These are phyloP conservation scores for Eunapius fragilis DNA, from an alignment of 37 sponge, comb jelly and placozoan genomes.

Conservation along the genomic window DNA sequence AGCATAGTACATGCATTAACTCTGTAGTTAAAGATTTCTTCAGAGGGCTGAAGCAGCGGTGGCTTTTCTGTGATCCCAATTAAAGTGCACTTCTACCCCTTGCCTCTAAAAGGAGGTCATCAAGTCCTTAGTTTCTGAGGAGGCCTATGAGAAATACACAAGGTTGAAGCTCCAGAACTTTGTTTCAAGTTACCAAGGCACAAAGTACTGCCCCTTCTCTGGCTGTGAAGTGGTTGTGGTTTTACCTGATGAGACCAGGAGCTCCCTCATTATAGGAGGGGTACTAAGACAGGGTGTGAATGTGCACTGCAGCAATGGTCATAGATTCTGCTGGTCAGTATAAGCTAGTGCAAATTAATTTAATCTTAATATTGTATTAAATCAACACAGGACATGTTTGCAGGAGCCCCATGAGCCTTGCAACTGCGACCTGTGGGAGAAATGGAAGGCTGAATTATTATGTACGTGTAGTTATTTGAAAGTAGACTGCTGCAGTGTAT, in stretches of 20 bases:
- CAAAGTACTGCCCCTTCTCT: conserved; percentile 87
- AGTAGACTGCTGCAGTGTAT: not conserved
- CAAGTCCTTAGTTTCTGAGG: conserved; percentile 62
- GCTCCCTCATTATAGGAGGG: not conserved
- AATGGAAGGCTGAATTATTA: conserved; percentile 50
- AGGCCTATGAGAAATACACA: conserved; percentile 57
- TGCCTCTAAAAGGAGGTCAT: conserved; percentile 57
- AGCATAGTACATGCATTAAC: no score
- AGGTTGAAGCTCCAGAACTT: conserved; percentile 76
- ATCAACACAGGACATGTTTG: conserved; percentile 60
- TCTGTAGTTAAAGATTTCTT: no score
- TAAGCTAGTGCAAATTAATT: not conserved
- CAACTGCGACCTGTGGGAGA: conserved; percentile 82
- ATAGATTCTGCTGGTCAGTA: conserved; percentile 83
- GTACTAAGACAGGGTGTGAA: conserved; percentile 36
- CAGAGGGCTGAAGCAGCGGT: no score
- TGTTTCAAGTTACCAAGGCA: conserved; percentile 72
- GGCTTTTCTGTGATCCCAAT: no score
- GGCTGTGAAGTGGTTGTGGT: conserved; percentile 33
- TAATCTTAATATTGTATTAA: not conserved
- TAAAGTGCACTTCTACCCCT: not conserved
- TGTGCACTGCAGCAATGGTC: conserved; percentile 81
- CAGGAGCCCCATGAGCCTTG: conserved; percentile 85
- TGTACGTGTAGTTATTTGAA: not conserved
- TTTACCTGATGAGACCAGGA: not conserved